Base-by-base conservation (phyloP, 2,888 invertebrate species). In the Eristalis arbustorum region DNA sequence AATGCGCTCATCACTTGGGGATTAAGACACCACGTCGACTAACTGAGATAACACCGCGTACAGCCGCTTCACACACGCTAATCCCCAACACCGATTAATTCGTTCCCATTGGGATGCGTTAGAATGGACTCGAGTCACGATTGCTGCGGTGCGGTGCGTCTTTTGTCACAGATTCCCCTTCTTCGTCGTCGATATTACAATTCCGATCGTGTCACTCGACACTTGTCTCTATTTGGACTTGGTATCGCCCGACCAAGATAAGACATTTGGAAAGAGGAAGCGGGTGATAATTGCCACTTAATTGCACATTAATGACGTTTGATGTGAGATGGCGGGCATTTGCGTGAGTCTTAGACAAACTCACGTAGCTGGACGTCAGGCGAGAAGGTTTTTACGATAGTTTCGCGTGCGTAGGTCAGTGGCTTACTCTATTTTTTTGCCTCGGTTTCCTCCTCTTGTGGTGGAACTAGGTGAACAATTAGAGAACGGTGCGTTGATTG, bases 391-490 rank as follows among this genome's bases (percentile, higher is more conserved):
- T 79, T 68, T 74, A 80, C 34, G 74, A 69, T 42, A 63, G 74
- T 69, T 81, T 81, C 64, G 75, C 80, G 80, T 81, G 80, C 80
- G 63, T 68, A 80, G 80, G 80, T 80, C 74, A 80, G 62, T 68
- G 69, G 75, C 68, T 62, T 62, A 18, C n/a, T 31, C n/a, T 61
- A n/a, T n/a, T 61, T 25, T 13, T 61, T 31, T 28, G 28, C 31
- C n/a, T 62, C 28, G 8, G 18, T 28, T 31, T 59, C 25, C 22
- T 13, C 2, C 23, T 25, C 11, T 22, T 23, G 11, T 59, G 13
- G 13, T 10, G 28, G 31, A 31, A 31, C 5, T 31, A 31, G 28
- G 62, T 62, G n/a, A 28, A 62, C 25, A 18, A 28, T 62, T 49
- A 67, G 49, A 67, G 31, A 49, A 28, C 49, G 49, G 49, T 49